Evolutionary conservation across 2,888 invertebrate genomes (phyloP), one percentile per base, ranked within the genome.

Genomic region (Caenorhabditis doughertyi): DNA sequence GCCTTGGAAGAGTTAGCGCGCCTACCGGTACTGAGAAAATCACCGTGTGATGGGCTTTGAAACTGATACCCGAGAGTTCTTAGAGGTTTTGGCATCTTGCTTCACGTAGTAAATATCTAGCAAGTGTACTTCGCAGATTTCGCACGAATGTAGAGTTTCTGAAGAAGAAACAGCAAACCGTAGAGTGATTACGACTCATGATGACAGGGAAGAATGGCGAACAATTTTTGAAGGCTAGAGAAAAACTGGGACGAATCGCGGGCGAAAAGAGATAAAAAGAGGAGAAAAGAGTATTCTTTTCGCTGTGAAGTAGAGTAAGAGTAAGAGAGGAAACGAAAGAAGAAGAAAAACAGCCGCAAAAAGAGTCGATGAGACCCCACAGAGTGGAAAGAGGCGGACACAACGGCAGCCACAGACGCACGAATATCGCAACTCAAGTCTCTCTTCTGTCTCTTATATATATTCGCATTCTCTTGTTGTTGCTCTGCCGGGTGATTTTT

Each of bases 291-390:
- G 62, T 64, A 58, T 79, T 79, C 47, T 42, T 73, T 64, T 44
- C 47, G 44, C 51, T 64, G 55, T 29, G 32, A 55, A 56, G 44
- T 55, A 53, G 55, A 25, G 49, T 44, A 25, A 27, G 65, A 56
- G 53, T 53, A 68, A 55, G 68, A 68, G 68, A 42, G 55, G 42
- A 29, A 27, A 67, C n/a, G 39, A 53, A 56, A 55, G 51, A 56
- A 42, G 67, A 67, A 62, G 51, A 44, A 74, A 60, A 68, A 60
- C 23, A 51, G 44, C 51, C 47, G 67, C 49, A n/a, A 58, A n/a
- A n/a, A 49, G 71, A 73, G 73, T 65, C 56, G 65, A 58, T 65
- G 74, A 74, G 65, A 74, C 76, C 76, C 67, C 76, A 76, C 76
- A 76, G 29, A 76, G 76, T 76, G 76, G 67, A 68, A 65, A 76